A percentile compares a stretch with the other conserved stretches of the same genome.
Evolutionary conservation across 2,797 vertebrate genomes (phyloP).

Genomic region (Manis javanica): DNA sequence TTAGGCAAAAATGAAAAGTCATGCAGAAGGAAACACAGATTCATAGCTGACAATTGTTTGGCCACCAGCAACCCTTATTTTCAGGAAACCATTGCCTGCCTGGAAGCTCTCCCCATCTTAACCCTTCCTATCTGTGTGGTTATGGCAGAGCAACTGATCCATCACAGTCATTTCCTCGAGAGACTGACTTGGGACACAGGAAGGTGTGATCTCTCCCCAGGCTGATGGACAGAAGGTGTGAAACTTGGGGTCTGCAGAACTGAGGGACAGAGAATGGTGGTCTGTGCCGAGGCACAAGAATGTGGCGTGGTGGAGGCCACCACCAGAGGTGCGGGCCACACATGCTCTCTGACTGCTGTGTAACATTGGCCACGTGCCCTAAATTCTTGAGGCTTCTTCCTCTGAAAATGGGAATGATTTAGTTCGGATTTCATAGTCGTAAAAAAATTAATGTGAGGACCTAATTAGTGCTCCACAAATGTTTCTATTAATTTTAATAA

Average conservation of each 20-base stretch:
- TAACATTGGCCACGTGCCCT: background rate
- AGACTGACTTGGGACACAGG: background rate
- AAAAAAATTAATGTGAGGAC: background rate
- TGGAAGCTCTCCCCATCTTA: background rate
- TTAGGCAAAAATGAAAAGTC: background rate
- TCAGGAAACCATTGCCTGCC: background rate
- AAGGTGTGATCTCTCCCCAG: background rate
- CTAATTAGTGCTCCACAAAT: background rate
- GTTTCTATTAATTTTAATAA: background rate
- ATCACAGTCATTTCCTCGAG: background rate
- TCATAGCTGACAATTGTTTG: background rate
- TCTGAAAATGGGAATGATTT: background rate
- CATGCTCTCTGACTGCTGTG: background rate
- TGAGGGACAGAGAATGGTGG: background rate
- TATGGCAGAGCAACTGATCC: too few relatives aligned
- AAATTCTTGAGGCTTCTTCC: background rate
- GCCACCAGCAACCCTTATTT: background rate
- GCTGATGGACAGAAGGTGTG: background rate
- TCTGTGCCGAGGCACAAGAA: background rate
- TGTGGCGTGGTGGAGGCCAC: fast-evolving
- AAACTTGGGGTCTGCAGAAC: background rate
- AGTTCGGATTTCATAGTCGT: background rate
- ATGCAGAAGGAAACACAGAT: background rate
- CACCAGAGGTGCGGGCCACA: fast-evolving
- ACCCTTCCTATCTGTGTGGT: background rate